phyloP scores from a whole-genome alignment of 2,797 vertebrate genomes.

The Gallirallus australis region DNA sequence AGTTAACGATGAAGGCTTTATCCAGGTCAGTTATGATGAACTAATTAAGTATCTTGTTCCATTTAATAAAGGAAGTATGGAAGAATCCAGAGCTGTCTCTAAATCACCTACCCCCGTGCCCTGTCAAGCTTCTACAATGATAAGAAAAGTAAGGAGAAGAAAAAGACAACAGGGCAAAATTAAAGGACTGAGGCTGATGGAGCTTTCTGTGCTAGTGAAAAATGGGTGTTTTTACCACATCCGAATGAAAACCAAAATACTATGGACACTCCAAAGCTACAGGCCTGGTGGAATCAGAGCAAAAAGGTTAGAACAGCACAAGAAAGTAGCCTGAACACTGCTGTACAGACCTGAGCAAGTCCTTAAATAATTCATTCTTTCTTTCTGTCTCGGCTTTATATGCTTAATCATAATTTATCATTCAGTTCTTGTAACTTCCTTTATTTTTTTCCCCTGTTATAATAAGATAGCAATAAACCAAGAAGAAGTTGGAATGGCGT shows the following conservation, averaged over 20 bases:
- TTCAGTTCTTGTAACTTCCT: constrained; percentile 5
- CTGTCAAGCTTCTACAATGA: background rate
- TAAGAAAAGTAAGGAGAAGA: background rate
- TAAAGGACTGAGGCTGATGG: background rate
- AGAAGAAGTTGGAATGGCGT: background rate
- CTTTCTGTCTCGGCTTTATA: background rate
- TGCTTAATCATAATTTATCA: constrained; percentile 17
- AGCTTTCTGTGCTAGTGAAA: background rate
- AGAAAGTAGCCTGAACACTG: background rate
- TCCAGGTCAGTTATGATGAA: background rate
- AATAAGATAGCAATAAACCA: background rate
- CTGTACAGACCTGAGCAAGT: background rate
- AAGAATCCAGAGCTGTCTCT: constrained; percentile 9
- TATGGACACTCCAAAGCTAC: background rate
- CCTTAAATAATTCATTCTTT: constrained; percentile 39
- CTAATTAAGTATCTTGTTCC: constrained; percentile 29
- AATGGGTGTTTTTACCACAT: background rate
- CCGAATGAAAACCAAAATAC: background rate
- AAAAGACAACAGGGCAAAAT: background rate
- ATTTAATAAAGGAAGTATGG: constrained; percentile 7
- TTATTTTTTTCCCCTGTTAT: background rate
- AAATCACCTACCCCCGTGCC: background rate
- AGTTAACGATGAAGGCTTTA: background rate
- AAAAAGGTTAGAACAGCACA: background rate
- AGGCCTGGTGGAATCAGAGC: background rate